Evolutionary conservation across 2,888 invertebrate species (phyloP), one percentile per base, ranked within the genome.

Genomic region (Myathropa florea): DNA sequence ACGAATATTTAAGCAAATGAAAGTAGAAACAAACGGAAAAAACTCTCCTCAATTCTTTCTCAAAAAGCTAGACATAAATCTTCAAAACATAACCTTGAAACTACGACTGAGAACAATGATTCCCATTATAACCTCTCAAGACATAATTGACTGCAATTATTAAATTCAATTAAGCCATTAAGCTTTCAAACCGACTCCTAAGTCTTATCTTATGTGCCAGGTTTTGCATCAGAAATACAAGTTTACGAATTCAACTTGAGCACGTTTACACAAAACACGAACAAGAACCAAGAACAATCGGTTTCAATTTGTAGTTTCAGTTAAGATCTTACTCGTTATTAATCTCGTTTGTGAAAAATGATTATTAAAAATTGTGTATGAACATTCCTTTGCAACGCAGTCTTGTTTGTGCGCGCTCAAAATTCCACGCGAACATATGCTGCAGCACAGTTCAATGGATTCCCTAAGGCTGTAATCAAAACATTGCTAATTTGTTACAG

Each of bases 401-500:
- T 18, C 46, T 46, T 46, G 46, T 18, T 46, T 46, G 18, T 46
- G 4, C n/a, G n/a, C n/a, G n/a, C n/a, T n/a, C n/a, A n/a, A n/a
- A 18, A 46, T 46, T 33, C 53, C 39, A 55, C 60, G 64, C 24
- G 21, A 77, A 67, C 68, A 10, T 23, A 33, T 10, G 12, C 26
- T 55, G 28, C 28, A 26, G n/a, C 55, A 26, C 28, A 59, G 65
- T 71, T 23, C 39, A 61, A 10, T 46, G 46, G 30, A 28, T 53
- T 36, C 60, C 68, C 53, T 7, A 30, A 3, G 75, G 64, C 23
- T 53, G 33, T 55, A 71, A 72, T 71, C 33, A 68, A 78, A 84
- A 80, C 80, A 80, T 68, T 72, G 76, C 63, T 84, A 84, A 84
- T 80, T 80, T 76, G 84, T 61, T 76, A 67, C 18, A 46, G 18